phyloP scores from a whole-genome alignment of 1,140 invertebrate genomes.

The Dendrolimus kikuchii region DNA sequence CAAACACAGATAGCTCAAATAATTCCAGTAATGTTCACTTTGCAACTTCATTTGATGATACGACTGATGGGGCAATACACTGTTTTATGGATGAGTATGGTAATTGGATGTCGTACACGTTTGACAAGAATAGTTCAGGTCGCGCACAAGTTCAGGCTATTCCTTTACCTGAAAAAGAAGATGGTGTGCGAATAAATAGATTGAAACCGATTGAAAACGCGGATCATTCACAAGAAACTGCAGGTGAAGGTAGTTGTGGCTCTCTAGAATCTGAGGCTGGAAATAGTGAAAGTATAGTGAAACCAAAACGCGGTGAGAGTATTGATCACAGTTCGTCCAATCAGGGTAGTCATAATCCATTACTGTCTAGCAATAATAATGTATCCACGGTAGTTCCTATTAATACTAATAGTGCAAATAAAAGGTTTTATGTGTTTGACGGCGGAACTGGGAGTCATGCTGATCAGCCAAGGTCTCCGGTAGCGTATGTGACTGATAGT shows the following conservation, averaged over 20 bases:
- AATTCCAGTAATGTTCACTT: constrained; percentile 74
- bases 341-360: constrained; percentile 66
- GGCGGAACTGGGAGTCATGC: constrained; percentile 45
- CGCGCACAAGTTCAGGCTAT: constrained; percentile 46
- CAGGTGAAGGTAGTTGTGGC: constrained; percentile 60
- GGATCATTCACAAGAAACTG: constrained; percentile 57
- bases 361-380: constrained; percentile 65
- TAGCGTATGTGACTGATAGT: constrained; percentile 60
- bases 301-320: constrained; percentile 58
- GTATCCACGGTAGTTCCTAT: constrained; percentile 62
- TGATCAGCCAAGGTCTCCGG: constrained; percentile 55
- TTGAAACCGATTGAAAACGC: constrained; percentile 50
- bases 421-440: constrained; percentile 60
- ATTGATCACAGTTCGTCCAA: constrained; percentile 67
- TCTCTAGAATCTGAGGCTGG: constrained; percentile 62
- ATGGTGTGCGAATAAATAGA: constrained; percentile 52
- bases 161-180: constrained; percentile 55
- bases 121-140: constrained; percentile 79
- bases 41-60: constrained; percentile 89
- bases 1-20: constrained; percentile 48
- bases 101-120: constrained; percentile 87
- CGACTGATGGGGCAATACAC: constrained; percentile 89
- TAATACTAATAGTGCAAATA: constrained; percentile 54
- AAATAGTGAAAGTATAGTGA: constrained; percentile 55
- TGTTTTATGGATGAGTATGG: constrained; percentile 84